A percentile compares a stretch with the other conserved stretches of the same genome.
Conservation (phyloP, 2,113 vertebrate species). For the Azemiops feae region DNA sequence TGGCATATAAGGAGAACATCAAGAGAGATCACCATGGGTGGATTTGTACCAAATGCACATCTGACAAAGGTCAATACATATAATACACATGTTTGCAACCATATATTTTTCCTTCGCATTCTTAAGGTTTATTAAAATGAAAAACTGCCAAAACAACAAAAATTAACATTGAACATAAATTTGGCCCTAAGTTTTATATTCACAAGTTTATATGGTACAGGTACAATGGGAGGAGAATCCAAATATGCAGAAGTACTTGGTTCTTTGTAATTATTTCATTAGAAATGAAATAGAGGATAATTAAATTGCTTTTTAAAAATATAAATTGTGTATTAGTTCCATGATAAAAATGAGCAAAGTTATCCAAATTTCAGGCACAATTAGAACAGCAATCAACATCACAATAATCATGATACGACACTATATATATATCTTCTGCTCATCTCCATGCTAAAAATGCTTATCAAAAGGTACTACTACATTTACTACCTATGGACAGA, state of each 20-base stretch:
- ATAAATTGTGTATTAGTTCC: not conserved
- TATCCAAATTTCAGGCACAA: not conserved
- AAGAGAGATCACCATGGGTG: not conserved
- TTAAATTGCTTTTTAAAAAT: not conserved
- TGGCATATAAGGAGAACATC: not conserved
- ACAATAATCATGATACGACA: not conserved
- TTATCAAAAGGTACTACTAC: not conserved
- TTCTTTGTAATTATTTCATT: not conserved
- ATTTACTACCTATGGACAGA: too few relatives aligned
- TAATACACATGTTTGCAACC: not conserved
- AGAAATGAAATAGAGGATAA: not conserved
- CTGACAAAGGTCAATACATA: not conserved
- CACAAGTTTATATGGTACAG: not conserved
- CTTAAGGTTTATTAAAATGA: not conserved
- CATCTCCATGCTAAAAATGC: not conserved
- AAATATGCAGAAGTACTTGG: not conserved
- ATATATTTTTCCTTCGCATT: not conserved
- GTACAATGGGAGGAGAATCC: not conserved
- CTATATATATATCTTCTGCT: not conserved
- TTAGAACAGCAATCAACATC: not conserved
- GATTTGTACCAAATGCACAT: not conserved
- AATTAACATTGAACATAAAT: not conserved
- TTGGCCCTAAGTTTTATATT: not conserved
- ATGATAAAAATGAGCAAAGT: not conserved
- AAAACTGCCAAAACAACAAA: not conserved